phyloP scores from a whole-genome alignment of 2,113 vertebrate species.

The Cephalopholis sonnerati region DNA sequence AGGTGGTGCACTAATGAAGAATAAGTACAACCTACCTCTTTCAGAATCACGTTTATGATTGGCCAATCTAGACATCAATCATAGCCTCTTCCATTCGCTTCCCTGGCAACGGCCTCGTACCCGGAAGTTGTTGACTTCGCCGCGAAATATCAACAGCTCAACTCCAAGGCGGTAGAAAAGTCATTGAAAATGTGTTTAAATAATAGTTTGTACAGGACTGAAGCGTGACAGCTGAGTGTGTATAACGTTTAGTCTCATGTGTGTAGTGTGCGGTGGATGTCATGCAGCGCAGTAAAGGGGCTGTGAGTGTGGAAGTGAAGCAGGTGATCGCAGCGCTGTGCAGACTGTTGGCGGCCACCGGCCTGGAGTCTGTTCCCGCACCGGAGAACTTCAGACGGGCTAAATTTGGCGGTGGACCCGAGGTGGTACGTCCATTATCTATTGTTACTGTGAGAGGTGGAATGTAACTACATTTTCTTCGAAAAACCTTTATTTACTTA shows the following conservation, averaged over 20 bases:
- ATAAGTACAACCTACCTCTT: not conserved
- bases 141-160: slow-evolving; percentile 43
- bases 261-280: not conserved
- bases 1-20: not conserved
- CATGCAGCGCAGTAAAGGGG: slow-evolving; percentile 73
- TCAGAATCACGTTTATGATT: slow-evolving; percentile 15
- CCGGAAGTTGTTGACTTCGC: slow-evolving; percentile 45
- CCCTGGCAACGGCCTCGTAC: slow-evolving; percentile 47
- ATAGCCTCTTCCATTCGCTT: not conserved
- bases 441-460: not conserved
- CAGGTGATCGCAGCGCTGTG: slow-evolving; percentile 79
- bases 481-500: too few relatives aligned
- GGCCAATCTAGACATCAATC: slow-evolving; percentile 18
- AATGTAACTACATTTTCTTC: not conserved
- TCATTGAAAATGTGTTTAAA: too few relatives aligned
- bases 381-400: slow-evolving; percentile 84
- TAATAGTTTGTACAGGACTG: not conserved
- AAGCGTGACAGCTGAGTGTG: not conserved
- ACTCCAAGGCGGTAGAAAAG: not conserved
- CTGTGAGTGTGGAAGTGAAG: slow-evolving; percentile 77
- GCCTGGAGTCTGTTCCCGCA: slow-evolving; percentile 69
- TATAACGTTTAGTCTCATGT: rapidly evolving
- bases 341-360: slow-evolving; percentile 66
- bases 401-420: slow-evolving; percentile 76
- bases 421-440: slow-evolving; percentile 68